Conservation (phyloP, 2,113 vertebrate genomes). For the Toxotes chatareus region DNA sequence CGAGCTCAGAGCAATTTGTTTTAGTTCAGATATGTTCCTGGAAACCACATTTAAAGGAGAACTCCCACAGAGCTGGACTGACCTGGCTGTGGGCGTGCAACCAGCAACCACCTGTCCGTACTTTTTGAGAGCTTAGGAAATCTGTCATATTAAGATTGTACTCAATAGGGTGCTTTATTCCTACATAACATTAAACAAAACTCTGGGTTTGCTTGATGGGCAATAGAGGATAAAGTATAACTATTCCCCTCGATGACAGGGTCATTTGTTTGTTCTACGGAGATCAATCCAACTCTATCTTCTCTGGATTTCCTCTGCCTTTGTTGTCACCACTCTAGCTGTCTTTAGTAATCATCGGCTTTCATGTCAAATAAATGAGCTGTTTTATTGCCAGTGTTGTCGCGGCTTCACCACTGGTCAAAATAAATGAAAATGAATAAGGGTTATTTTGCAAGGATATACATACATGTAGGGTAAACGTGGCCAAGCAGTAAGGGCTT, state of each 20-base stretch:
- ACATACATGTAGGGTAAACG: conserved; percentile 49
- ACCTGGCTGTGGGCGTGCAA: conserved; percentile 21
- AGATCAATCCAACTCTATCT: conserved; percentile 76
- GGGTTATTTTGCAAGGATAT: conserved; percentile 64
- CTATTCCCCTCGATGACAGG: conserved; percentile 64
- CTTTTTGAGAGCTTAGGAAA: conserved; percentile 6
- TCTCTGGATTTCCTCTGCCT: conserved; percentile 68
- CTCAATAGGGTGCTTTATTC: conserved; percentile 32
- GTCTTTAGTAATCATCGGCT: conserved; percentile 77
- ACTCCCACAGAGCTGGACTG: conserved; percentile 33
- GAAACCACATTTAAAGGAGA: conserved; percentile 55
- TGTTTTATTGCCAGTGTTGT: conserved; percentile 57
- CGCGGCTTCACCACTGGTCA: conserved; percentile 45
- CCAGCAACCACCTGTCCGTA: conserved; percentile 12
- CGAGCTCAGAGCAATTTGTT: conserved; percentile 66
- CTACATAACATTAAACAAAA: conserved; percentile 40
- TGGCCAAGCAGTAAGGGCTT: conserved; percentile 63
- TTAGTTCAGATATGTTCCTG: conserved; percentile 53
- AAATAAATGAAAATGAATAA: conserved; percentile 70
- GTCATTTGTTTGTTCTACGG: conserved; percentile 63
- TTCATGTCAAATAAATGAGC: conserved; percentile 78
- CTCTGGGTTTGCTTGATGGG: conserved; percentile 39
- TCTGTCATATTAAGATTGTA: conserved; percentile 24
- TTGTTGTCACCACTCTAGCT: conserved; percentile 71
- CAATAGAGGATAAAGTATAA: conserved; percentile 52